Evolutionary conservation across 1,140 invertebrate genomes (phyloP).

Genomic region (Steinernema khuongi): DNA sequence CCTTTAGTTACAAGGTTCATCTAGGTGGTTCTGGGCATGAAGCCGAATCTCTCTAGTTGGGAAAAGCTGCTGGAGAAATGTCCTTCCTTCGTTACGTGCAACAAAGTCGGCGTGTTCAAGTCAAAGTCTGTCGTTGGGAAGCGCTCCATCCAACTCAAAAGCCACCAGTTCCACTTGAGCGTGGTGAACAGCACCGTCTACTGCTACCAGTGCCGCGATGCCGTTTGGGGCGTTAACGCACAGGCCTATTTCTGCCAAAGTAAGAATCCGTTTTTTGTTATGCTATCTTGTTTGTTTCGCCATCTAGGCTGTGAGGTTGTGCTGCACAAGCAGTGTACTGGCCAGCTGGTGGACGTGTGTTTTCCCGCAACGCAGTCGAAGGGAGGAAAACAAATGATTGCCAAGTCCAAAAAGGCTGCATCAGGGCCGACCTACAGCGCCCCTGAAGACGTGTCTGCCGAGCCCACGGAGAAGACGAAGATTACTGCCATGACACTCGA

Average conservation of each 20-base stretch:
- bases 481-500: background rate
- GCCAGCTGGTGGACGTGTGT: constrained; percentile 48
- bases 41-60: constrained; percentile 39
- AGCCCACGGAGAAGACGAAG: background rate
- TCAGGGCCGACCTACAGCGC: background rate
- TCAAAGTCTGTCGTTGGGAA: constrained; percentile 35
- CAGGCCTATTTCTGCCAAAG: constrained; percentile 56
- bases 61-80: constrained; percentile 58
- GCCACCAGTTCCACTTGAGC: constrained; percentile 80
- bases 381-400: constrained; percentile 9
- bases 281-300: constrained; percentile 20
- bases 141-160: constrained; percentile 67
- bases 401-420: constrained; percentile 18
- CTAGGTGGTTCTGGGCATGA: constrained; percentile 47
- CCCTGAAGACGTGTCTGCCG: background rate
- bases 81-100: constrained; percentile 49
- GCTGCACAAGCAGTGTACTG: constrained; percentile 64
- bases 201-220: constrained; percentile 84
- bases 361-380: constrained; percentile 45
- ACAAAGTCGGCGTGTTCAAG: constrained; percentile 37
- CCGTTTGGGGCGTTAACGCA: constrained; percentile 77
- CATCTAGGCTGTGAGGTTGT: constrained; percentile 61
- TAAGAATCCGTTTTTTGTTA: constrained; percentile 40
- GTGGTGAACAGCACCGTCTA: constrained; percentile 81
- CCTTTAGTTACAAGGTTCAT: constrained; percentile 24